Evolutionary conservation across 2,888 invertebrate genomes (phyloP), one percentile per base, ranked within the genome.

Genomic region (Homarus gammarus): DNA sequence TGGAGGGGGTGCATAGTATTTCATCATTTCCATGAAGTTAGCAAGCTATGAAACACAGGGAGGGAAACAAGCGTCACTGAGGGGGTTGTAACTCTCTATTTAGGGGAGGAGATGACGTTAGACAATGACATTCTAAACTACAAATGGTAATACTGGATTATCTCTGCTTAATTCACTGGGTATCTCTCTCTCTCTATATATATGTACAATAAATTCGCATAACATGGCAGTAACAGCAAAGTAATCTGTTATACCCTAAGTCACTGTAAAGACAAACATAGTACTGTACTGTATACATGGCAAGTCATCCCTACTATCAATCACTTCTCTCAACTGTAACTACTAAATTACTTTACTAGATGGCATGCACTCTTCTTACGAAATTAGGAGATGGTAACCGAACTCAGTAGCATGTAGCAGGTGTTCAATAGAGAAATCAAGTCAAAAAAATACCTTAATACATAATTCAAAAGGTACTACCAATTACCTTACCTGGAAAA

Each of bases 21-120:
- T 90, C 91, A 91, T 91, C 91, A 91, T 90, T 82, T 91, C 91
- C 91, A 91, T 91, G 88, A 91, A 90, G 83, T 85, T 91, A 87
- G 91, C 91, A 83, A 91, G 91, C 91, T 91, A 91, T 82, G 82
- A 73, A 70, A 81, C 79, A 89, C 73, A 77, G 77, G 89, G 84
- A 79, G 84, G 79, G 79, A 56, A 75, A 72, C 72, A 75, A 38
- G 56, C 22, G 56, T 56, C 78, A 56, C 31, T 78, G 31, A 75
- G 61, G 31, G 84, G 61, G 61, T 6, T 64, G 61, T 64, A 64
- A 27, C 27, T 84, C 61, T 75, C 84, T 75, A 75, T 73, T 84
- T 75, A 38, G 61, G 75, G 51, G 56, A 40, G 8, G n/a, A 56
- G 78, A 64, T 61, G 64, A 36, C 56, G 56, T 61, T 79, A 38